Evolutionary conservation across 2,113 vertebrate genomes (phyloP).

Genomic region (Toxotes chatareus): DNA sequence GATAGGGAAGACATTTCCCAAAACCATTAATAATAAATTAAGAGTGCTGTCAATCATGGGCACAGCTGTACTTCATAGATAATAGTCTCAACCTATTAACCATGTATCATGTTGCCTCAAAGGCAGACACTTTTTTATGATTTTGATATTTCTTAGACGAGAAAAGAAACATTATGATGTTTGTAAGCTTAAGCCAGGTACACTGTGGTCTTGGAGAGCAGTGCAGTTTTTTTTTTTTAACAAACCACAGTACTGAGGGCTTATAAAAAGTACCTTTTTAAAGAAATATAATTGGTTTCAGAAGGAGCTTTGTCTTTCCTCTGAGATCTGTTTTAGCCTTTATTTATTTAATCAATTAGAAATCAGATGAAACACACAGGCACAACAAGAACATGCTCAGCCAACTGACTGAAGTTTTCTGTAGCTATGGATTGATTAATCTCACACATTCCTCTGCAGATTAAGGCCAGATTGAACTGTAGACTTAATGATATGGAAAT

Average conservation of each 20-base stretch:
- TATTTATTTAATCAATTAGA: slow-evolving; percentile 29
- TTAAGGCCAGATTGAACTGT: slow-evolving; percentile 51
- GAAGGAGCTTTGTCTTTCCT: slow-evolving; percentile 49
- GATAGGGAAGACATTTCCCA: slow-evolving; percentile 60
- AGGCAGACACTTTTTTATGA: slow-evolving; percentile 25
- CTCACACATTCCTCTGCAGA: slow-evolving; percentile 54
- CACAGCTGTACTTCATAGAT: slow-evolving; percentile 69
- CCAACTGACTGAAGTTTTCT: slow-evolving; percentile 53
- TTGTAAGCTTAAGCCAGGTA: slow-evolving; percentile 18
- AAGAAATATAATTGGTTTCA: slow-evolving; percentile 54
- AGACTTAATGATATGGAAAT: slow-evolving; percentile 17
- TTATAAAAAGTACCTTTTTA: slow-evolving; percentile 40
- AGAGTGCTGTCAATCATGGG: slow-evolving; percentile 70
- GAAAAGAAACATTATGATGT: background rate
- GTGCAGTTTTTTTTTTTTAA: background rate
- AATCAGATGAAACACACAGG: slow-evolving; percentile 33
- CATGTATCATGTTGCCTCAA: slow-evolving; percentile 49
- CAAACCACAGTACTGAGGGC: background rate
- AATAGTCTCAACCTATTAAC: slow-evolving; percentile 61
- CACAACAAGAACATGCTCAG: slow-evolving; percentile 18
- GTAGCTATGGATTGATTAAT: slow-evolving; percentile 55
- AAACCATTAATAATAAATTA: slow-evolving; percentile 78
- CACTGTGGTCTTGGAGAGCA: slow-evolving; percentile 20
- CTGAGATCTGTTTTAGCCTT: slow-evolving; percentile 31
- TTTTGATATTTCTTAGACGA: slow-evolving; percentile 34